Conservation (phyloP, 53 echinoderm and acorn worm species). For the Holothuria leucospilota region DNA sequence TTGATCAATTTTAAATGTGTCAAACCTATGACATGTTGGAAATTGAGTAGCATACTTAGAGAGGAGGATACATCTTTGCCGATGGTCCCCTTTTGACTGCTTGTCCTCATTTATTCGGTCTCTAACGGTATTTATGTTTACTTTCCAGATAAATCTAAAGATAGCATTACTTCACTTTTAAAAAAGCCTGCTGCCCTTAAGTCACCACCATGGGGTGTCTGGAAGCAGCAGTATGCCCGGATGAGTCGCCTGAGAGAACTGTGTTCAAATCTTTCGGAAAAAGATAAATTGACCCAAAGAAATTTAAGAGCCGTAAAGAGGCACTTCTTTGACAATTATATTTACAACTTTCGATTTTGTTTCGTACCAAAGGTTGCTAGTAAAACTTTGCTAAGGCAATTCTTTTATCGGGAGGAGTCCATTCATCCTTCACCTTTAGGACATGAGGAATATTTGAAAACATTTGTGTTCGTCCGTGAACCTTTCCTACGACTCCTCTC, state of each 20-base stretch:
- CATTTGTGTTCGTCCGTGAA: slow-evolving; percentile 82
- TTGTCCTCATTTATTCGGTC: no score
- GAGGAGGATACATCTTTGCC: no score
- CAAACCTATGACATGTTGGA: no score
- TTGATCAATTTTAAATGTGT: no score
- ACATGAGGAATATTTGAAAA: slow-evolving; percentile 42
- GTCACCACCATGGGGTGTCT: not conserved
- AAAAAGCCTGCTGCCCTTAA: not conserved
- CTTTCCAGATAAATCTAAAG: not conserved
- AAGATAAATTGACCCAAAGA: no score
- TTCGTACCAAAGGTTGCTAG: slow-evolving; percentile 82
- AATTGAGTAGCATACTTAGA: no score
- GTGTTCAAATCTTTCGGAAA: not conserved
- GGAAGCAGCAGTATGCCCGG: slow-evolving; percentile 13
- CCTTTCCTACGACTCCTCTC: slow-evolving; percentile 78
- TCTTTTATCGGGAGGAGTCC: no score
- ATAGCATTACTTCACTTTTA: not conserved
- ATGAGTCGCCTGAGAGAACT: not conserved
- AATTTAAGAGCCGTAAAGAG: not conserved
- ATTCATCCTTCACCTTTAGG: no score
- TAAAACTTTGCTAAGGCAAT: slow-evolving; percentile 50
- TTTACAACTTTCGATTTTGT: slow-evolving; percentile 67
- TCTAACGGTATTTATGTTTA: no score
- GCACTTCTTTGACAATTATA: not conserved
- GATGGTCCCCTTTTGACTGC: no score